Conservation (phyloP, 37 sponge, comb jelly and placozoan species). For the Diacarnus erythraeanus region DNA sequence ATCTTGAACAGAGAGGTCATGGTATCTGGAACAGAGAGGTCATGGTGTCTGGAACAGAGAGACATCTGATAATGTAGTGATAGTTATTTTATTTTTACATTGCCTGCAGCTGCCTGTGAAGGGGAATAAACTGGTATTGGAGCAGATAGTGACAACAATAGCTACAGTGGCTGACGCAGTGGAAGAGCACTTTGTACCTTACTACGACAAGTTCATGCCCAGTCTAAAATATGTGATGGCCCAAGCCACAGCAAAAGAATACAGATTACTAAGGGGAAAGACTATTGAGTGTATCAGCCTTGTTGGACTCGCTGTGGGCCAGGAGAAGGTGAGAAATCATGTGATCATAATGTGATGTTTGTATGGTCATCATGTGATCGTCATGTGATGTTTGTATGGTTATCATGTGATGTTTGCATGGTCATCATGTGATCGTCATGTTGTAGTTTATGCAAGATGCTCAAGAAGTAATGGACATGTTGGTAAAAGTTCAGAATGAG, state of each 20-base stretch:
- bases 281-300: conserved; percentile 97
- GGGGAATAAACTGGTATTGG: conserved; percentile 82
- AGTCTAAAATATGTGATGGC: conserved; percentile 94
- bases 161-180: conserved; percentile 94
- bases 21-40: too few species aligned
- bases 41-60: too few species aligned
- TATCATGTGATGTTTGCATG: background rate
- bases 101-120: conserved; percentile 68
- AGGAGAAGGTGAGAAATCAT: conserved; percentile 72
- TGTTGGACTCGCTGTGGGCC: conserved; percentile 97
- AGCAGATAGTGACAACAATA: conserved; percentile 90
- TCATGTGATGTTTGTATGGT: background rate
- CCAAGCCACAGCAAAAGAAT: conserved; percentile 76
- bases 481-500: conserved; percentile 91
- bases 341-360: background rate
- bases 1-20: too few species aligned
- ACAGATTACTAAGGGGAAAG: conserved; percentile 90
- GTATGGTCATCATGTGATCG: background rate
- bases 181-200: conserved; percentile 87
- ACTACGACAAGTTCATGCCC: conserved; percentile 97
- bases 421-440: background rate
- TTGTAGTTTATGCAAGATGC: conserved; percentile 97
- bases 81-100: background rate
- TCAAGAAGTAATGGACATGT: conserved; percentile 86
- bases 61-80: too few species aligned